These are phyloP conservation scores for Cepaea hortensis DNA, from an alignment of 2,888 invertebrate species.

Conservation along the genomic window DNA sequence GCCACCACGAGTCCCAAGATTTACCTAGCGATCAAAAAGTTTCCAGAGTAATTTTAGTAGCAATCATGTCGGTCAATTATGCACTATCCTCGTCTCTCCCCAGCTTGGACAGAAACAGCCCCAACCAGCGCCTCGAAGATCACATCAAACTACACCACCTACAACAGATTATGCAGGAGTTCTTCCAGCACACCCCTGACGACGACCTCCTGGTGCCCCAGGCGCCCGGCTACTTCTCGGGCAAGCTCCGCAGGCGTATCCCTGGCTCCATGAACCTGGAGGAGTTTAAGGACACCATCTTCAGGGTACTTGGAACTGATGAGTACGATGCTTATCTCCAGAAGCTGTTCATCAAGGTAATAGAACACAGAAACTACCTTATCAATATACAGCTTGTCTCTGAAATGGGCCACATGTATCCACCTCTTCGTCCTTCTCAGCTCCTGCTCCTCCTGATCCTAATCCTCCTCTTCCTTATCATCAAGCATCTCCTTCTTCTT, in stretches of 20 bases:
- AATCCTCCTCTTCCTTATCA: no score
- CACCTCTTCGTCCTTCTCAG: no score
- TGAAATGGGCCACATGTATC: no score
- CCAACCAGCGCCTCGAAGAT: constrained; percentile 72
- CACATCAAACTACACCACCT: constrained; percentile 73
- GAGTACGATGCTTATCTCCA: constrained; percentile 74
- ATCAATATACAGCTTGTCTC: no score
- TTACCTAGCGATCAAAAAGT: no score
- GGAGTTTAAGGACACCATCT: constrained; percentile 73
- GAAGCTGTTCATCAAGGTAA: constrained; percentile 74
- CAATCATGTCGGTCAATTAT: neutral
- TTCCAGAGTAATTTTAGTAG: no score
- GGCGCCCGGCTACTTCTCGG: constrained; percentile 66
- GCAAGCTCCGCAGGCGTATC: constrained; percentile 63
- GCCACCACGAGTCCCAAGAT: no score
- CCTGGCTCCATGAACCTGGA: constrained; percentile 72
- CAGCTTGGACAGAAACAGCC: constrained; percentile 68
- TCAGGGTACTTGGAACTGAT: constrained; percentile 69
- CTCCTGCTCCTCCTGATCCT: no score
- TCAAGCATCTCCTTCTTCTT: no score
- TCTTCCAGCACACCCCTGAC: constrained; percentile 67
- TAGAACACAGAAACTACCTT: no score
- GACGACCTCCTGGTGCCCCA: constrained; percentile 65
- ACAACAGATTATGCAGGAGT: constrained; percentile 71
- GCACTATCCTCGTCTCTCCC: neutral